Evolutionary conservation across 2,888 invertebrate species (phyloP).

Genomic region (Cantharis nigra): DNA sequence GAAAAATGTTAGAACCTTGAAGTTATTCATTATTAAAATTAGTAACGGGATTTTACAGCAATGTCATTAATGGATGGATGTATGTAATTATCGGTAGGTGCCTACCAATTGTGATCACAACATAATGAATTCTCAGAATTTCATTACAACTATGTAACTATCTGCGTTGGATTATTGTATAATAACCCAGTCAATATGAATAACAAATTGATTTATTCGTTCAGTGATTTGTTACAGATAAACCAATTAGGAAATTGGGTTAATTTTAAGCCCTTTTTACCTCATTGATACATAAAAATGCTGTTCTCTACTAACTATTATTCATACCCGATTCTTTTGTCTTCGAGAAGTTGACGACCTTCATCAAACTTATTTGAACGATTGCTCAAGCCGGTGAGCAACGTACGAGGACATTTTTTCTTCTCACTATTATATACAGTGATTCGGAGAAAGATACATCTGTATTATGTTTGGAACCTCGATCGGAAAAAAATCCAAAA

Average conservation of each 20-base stretch:
- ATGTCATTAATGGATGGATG: not conserved
- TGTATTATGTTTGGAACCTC: too few species aligned
- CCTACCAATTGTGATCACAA: not conserved
- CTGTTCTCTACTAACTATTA: not conserved
- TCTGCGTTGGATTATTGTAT: not conserved
- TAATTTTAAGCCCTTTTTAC: not conserved
- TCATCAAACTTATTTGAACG: not conserved
- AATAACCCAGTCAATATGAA: not conserved
- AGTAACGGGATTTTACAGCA: conserved; percentile 2
- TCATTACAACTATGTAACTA: not conserved
- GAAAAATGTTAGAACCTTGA: not conserved
- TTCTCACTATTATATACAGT: not conserved
- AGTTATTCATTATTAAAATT: conserved; percentile 3
- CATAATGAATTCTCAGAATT: not conserved
- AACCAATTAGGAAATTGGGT: not conserved
- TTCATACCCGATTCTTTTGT: not conserved
- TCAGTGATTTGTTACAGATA: not conserved
- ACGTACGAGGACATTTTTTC: not conserved
- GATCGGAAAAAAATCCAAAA: too few species aligned
- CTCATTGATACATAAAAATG: not conserved
- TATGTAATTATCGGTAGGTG: not conserved
- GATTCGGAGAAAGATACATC: too few species aligned
- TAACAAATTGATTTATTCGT: not conserved
- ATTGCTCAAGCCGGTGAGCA: not conserved
- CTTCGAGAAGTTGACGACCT: not conserved